A percentile compares a stretch with the other conserved stretches of the same genome.
Conservation (phyloP, 2,797 vertebrate genomes). For the Lateolabrax maculatus region DNA sequence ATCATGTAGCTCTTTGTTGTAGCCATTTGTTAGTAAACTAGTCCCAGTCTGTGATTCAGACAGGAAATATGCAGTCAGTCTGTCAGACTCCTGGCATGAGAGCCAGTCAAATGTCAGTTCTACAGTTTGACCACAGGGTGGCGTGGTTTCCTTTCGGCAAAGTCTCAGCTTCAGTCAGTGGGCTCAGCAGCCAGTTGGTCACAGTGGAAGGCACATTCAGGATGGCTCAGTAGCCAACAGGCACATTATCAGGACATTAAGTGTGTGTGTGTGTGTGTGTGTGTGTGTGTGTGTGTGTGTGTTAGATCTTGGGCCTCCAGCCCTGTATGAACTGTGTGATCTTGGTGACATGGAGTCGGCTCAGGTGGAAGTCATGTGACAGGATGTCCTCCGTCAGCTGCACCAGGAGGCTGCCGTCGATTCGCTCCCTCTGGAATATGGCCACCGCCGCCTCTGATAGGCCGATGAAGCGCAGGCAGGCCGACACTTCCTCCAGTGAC, state of each 20-base stretch:
- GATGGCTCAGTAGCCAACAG: slow-evolving; percentile 76
- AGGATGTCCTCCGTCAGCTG: slow-evolving; percentile 98
- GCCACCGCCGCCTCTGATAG: slow-evolving; percentile 94
- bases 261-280: slow-evolving; percentile 35
- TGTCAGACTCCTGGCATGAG: background rate
- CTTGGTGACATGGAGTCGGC: slow-evolving; percentile 98
- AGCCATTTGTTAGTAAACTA: slow-evolving; percentile 83
- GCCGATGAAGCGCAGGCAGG: slow-evolving; percentile 95
- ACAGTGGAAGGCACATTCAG: slow-evolving; percentile 83
- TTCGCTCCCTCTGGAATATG: slow-evolving; percentile 95
- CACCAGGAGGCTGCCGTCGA: slow-evolving; percentile 97
- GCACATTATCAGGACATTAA: slow-evolving; percentile 68
- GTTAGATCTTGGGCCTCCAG: slow-evolving; percentile 95
- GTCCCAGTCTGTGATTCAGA: slow-evolving; percentile 77
- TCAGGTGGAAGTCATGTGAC: slow-evolving; percentile 96
- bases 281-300: slow-evolving; percentile 27
- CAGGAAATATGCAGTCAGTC: slow-evolving; percentile 45
- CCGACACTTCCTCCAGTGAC: slow-evolving; percentile 96
- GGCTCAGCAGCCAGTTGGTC: slow-evolving; percentile 71
- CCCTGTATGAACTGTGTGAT: slow-evolving; percentile 99
- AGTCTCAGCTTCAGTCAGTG: slow-evolving; percentile 50
- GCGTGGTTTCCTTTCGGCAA: slow-evolving; percentile 58
- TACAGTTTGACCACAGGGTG: slow-evolving; percentile 64
- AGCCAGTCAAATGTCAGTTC: slow-evolving; percentile 57
- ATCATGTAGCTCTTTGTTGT: slow-evolving; percentile 28